A percentile compares a stretch with the other conserved stretches of the same genome.
Conservation (phyloP, 2,113 vertebrate genomes). For the Rhineura floridana region DNA sequence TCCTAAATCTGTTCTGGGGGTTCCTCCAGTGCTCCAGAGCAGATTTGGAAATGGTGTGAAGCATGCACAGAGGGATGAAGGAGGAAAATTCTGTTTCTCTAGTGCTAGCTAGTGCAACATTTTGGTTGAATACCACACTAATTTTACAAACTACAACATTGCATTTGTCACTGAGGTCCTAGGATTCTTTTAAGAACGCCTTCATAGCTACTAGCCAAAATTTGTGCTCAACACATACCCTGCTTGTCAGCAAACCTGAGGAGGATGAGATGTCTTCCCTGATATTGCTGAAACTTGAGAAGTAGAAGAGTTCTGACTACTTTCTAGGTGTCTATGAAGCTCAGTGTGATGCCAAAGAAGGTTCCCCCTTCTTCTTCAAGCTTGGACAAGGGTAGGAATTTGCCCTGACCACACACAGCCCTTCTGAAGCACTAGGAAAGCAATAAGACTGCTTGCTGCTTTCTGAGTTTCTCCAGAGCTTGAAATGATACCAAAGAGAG, state of each 20-base stretch:
- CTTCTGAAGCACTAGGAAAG: background rate
- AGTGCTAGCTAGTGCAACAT: too few relatives aligned
- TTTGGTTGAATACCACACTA: too few relatives aligned
- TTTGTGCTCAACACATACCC: too few relatives aligned
- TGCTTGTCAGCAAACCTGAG: background rate
- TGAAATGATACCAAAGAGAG: background rate
- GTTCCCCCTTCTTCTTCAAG: too few relatives aligned
- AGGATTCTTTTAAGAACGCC: too few relatives aligned
- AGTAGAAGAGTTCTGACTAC: background rate
- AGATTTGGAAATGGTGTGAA: too few relatives aligned
- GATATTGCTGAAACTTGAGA: background rate
- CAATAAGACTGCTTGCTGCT: background rate
- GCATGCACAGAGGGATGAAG: too few relatives aligned
- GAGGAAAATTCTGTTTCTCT: too few relatives aligned
- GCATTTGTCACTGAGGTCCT: background rate
- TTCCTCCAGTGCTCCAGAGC: too few relatives aligned
- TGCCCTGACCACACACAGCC: background rate
- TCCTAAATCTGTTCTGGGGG: too few relatives aligned
- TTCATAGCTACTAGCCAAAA: background rate
- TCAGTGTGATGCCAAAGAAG: background rate
- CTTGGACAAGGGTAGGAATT: background rate
- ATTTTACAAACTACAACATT: background rate
- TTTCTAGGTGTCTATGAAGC: background rate
- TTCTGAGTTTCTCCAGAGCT: background rate
- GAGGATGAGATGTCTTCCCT: background rate